These are phyloP conservation scores for Protophormia terraenovae DNA, from an alignment of 2,888 invertebrate species.

Conservation along the genomic window DNA sequence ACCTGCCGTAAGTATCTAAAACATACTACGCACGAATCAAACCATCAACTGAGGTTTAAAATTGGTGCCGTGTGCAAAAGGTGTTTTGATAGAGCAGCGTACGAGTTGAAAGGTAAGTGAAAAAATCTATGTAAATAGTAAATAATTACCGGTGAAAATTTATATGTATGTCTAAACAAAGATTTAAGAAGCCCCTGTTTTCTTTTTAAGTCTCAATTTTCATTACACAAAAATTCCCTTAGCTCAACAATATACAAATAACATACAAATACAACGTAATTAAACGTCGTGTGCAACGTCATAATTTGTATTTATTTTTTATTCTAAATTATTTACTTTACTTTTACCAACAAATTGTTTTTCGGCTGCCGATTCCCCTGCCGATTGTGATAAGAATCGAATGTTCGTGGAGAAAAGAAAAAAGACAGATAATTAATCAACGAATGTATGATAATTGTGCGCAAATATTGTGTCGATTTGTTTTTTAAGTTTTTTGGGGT, in stretches of 20 bases:
- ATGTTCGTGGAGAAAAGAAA: not conserved
- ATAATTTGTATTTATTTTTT: not conserved
- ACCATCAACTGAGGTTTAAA: not conserved
- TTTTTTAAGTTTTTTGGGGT: not conserved
- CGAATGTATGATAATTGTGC: not conserved
- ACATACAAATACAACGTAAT: too few relatives aligned
- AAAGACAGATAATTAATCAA: not conserved
- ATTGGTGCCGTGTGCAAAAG: slow-evolving; percentile 11
- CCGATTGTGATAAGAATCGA: not conserved
- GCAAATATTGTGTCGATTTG: not conserved
- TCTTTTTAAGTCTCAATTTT: not conserved
- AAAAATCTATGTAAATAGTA: not conserved
- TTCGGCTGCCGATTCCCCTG: not conserved
- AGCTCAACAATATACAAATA: not conserved
- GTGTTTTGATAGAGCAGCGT: not conserved
- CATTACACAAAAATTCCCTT: not conserved
- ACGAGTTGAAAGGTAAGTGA: not conserved
- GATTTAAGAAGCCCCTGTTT: not conserved
- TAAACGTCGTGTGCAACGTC: not conserved
- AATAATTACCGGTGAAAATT: slow-evolving; percentile 30
- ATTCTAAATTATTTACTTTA: not conserved
- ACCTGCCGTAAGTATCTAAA: not conserved
- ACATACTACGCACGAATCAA: not conserved
- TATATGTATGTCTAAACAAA: not conserved
- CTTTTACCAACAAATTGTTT: not conserved